Percentiles rank a stretch among this genome's conserved stretches.
Evolutionary conservation across 2,888 invertebrate species (phyloP).

Genomic region (Agrochola macilenta): DNA sequence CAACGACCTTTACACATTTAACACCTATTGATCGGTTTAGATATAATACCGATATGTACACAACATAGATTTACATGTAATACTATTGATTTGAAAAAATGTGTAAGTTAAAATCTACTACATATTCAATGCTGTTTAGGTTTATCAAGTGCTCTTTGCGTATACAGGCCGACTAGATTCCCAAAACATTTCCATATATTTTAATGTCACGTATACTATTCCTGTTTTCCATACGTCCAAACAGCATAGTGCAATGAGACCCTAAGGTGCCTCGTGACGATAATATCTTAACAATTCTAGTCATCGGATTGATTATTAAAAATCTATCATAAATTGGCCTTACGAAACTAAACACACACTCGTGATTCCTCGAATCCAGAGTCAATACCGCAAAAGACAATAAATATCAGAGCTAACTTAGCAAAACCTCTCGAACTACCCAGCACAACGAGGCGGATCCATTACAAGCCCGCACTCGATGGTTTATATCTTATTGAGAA

Average conservation of each 20-base stretch:
- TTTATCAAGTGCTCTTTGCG: conserved; percentile 28
- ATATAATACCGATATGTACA: conserved; percentile 48
- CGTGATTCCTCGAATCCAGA: conserved; percentile 21
- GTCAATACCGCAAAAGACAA: conserved; percentile 6
- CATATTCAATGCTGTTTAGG: conserved; percentile 13
- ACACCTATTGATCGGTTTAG: conserved; percentile 50
- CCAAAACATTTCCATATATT: conserved; percentile 25
- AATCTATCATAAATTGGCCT: conserved; percentile 39
- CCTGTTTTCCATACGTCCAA: conserved; percentile 23
- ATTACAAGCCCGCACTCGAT: neutral
- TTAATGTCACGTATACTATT: conserved; percentile 18
- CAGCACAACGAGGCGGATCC: neutral
- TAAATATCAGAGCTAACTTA: conserved; percentile 22
- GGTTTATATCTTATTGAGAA: neutral
- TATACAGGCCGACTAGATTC: conserved; percentile 43
- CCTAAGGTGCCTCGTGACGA: conserved; percentile 12
- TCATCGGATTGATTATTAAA: conserved; percentile 38
- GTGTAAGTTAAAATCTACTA: conserved; percentile 25
- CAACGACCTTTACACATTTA: conserved; percentile 50
- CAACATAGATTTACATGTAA: conserved; percentile 53
- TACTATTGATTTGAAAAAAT: conserved; percentile 44
- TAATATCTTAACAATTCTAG: conserved; percentile 38
- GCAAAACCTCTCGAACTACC: neutral
- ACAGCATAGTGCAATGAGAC: conserved; percentile 32
- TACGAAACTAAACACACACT: conserved; percentile 56